Conservation (phyloP, 1,140 invertebrate species). For the Drosophila nasuta region DNA sequence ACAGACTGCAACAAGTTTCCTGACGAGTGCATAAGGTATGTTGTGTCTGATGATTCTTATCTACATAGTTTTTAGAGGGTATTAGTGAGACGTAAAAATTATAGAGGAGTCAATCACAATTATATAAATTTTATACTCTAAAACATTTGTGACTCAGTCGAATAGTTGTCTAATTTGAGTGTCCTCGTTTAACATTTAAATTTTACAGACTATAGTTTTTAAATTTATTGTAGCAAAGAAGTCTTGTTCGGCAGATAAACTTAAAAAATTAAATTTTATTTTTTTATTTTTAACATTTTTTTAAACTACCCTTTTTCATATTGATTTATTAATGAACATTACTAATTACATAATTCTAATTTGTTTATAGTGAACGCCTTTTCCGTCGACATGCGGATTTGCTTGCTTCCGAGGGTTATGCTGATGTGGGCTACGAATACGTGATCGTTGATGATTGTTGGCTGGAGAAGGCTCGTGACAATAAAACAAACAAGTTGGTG, state of each 20-base stretch:
- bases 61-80: not conserved
- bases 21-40: conserved; percentile 95
- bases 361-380: conserved; percentile 89
- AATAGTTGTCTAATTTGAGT: too few species aligned
- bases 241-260: too few species aligned
- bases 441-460: conserved; percentile 96
- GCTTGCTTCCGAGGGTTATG: conserved; percentile 91
- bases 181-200: too few species aligned
- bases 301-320: too few species aligned
- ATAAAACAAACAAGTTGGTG: conserved; percentile 87
- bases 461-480: conserved; percentile 89
- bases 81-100: not conserved
- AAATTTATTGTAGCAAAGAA: too few species aligned
- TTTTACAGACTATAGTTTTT: too few species aligned
- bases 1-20: conserved; percentile 97
- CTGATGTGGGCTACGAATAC: conserved; percentile 92
- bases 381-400: conserved; percentile 93
- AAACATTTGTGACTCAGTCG: too few species aligned
- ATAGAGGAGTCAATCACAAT: too few species aligned
- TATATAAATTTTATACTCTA: too few species aligned
- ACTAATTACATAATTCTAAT: not conserved
- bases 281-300: too few species aligned
- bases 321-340: too few species aligned
- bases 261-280: too few species aligned
- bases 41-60: not conserved